Conservation (phyloP, 2,113 vertebrate species). For the Poicephalus gulielmi region DNA sequence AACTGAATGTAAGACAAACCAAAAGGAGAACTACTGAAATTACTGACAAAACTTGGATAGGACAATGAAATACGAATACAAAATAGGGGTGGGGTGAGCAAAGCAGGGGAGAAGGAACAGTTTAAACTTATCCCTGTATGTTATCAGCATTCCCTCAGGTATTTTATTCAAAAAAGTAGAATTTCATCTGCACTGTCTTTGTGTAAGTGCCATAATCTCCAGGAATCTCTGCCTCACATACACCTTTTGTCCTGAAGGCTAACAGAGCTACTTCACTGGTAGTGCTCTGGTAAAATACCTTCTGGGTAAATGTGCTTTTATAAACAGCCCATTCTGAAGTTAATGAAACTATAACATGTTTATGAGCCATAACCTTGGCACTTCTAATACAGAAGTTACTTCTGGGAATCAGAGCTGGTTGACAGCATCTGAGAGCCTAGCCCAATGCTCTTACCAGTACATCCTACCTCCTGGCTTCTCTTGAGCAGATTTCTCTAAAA, state of each 20-base stretch:
- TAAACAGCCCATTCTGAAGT: neutral
- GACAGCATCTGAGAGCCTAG: neutral
- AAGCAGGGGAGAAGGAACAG: neutral
- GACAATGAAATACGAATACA: neutral
- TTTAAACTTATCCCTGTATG: neutral
- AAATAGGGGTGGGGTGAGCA: neutral
- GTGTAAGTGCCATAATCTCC: neutral
- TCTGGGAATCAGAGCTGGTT: neutral
- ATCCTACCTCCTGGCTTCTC: neutral
- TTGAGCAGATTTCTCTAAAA: neutral
- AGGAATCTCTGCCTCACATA: neutral
- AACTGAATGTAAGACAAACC: neutral
- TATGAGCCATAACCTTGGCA: neutral
- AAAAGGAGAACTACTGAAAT: neutral
- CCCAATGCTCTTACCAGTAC: neutral
- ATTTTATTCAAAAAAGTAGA: neutral
- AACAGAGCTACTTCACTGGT: neutral
- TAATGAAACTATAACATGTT: neutral
- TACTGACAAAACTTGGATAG: neutral
- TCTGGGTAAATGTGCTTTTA: neutral
- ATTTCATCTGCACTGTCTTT: neutral
- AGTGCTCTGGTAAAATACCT: neutral
- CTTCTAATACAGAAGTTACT: neutral
- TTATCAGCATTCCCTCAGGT: constrained; percentile 4
- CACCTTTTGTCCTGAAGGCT: neutral